Conservation (phyloP, 2,797 vertebrate species). For the Alfaro cultratus region DNA sequence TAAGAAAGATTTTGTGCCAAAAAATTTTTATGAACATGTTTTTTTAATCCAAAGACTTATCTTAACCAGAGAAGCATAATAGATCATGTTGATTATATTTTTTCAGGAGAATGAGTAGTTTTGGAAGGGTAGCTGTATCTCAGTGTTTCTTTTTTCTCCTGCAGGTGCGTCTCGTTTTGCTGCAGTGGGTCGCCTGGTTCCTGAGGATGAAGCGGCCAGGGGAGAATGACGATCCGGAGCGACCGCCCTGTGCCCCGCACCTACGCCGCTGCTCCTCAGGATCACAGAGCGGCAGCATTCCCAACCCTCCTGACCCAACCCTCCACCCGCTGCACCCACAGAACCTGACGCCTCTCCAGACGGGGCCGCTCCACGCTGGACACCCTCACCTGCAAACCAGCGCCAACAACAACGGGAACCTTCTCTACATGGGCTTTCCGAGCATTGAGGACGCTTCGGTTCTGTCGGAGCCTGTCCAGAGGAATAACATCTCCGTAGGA, state of each 20-base stretch:
- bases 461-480: slow-evolving; percentile 70
- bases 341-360: slow-evolving; percentile 75
- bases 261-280: slow-evolving; percentile 84
- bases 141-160: neutral
- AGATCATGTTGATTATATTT: no score
- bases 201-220: slow-evolving; percentile 85
- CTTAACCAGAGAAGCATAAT: no score
- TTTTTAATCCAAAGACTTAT: no score
- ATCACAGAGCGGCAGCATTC: slow-evolving; percentile 80
- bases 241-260: slow-evolving; percentile 81
- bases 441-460: slow-evolving; percentile 80
- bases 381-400: slow-evolving; percentile 74
- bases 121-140: neutral
- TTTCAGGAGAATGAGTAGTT: neutral
- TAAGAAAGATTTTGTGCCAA: no score
- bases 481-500: slow-evolving; percentile 65
- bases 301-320: slow-evolving; percentile 67
- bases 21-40: no score
- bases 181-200: slow-evolving; percentile 87
- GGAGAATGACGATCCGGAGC: slow-evolving; percentile 75
- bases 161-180: slow-evolving; percentile 80
- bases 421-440: slow-evolving; percentile 82
- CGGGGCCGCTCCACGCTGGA: slow-evolving; percentile 55
- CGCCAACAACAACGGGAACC: slow-evolving; percentile 81
- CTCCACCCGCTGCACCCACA: slow-evolving; percentile 80